Evolutionary conservation across 2,888 invertebrate species (phyloP).

Genomic region (Scaptomyza polygonia): DNA sequence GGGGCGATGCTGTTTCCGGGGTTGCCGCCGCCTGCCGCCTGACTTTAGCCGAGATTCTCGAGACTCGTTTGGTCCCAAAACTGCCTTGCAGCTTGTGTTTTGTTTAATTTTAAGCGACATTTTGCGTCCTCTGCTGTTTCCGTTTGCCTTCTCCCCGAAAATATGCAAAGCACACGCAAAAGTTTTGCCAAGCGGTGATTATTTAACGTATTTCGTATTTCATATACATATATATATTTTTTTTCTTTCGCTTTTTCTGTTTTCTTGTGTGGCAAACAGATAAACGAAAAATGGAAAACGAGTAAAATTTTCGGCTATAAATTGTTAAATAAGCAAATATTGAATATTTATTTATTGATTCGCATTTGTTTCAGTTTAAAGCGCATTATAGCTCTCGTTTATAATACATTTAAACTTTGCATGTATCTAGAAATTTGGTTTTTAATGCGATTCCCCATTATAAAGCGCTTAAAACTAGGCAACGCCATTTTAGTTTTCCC

Average conservation of each 20-base stretch:
- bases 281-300: constrained; percentile 38
- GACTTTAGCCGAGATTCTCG: constrained; percentile 65
- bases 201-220: constrained; percentile 61
- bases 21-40: constrained; percentile 32
- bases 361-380: constrained; percentile 2
- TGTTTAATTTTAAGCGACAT: constrained; percentile 73
- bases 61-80: constrained; percentile 5
- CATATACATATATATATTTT: constrained; percentile 15
- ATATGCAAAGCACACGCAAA: constrained; percentile 53
- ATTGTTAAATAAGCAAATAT: neutral
- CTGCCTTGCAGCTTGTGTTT: constrained; percentile 58
- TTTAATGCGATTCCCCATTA: constrained; percentile 15
- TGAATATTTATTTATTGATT: neutral
- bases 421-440: neutral
- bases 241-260: constrained; percentile 10
- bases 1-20: constrained; percentile 55
- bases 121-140: constrained; percentile 36
- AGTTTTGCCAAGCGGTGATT: constrained; percentile 58
- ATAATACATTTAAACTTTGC: constrained; percentile 3
- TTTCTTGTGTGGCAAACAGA: constrained; percentile 50
- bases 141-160: neutral
- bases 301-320: constrained; percentile 1
- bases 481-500: constrained; percentile 53
- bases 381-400: neutral
- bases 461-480: constrained; percentile 73